Conservation (phyloP, 2,888 invertebrate genomes). For the Chromoteleia sp. region DNA sequence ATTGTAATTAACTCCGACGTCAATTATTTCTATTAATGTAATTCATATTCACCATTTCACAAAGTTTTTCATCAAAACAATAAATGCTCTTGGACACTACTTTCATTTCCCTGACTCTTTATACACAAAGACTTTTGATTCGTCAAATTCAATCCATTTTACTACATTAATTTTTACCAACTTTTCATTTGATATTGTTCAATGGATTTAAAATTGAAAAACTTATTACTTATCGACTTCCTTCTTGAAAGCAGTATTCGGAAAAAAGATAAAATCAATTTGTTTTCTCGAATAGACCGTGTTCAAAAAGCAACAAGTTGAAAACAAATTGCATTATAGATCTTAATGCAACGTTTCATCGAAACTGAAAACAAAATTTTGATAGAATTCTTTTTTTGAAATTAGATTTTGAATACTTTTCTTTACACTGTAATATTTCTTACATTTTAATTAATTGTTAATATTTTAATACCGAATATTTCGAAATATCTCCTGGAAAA, state of each 20-base stretch:
- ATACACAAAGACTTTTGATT: no score
- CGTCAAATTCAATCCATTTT: no score
- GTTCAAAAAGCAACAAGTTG: constrained; percentile 1
- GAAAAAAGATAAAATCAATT: constrained; percentile 41
- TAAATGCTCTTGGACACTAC: no score
- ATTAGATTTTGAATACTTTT: not conserved
- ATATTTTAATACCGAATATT: not conserved
- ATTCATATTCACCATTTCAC: no score
- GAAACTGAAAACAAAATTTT: not conserved
- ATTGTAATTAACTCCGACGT: no score
- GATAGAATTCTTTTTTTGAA: not conserved
- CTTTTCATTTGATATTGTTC: constrained; percentile 30
- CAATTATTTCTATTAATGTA: no score
- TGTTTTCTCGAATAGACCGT: constrained; percentile 13
- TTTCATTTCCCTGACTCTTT: no score
- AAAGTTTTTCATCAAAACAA: no score
- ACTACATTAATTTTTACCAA: no score
- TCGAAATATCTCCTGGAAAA: not conserved
- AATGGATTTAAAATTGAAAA: constrained; percentile 34
- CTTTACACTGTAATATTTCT: not conserved
- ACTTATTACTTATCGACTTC: constrained; percentile 23
- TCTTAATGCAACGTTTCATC: not conserved
- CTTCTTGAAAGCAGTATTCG: constrained; percentile 27
- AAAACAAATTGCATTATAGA: constrained; percentile 20
- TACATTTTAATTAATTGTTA: not conserved